Conservation (phyloP, 2,113 vertebrate genomes). For the Syrrhaptes paradoxus region DNA sequence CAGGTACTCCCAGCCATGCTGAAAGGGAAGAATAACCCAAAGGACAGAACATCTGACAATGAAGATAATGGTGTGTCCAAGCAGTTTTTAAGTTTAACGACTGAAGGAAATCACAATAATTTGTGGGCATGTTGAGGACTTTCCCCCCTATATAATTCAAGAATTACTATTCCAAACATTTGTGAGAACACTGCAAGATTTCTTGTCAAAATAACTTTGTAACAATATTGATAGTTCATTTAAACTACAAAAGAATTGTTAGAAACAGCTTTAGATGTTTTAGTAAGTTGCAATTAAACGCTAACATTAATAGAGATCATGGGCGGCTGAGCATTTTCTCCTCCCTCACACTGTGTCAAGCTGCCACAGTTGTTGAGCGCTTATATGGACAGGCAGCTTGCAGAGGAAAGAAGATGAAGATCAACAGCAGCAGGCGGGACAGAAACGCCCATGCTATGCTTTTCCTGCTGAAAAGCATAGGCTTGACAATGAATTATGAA, state of each 20-base stretch:
- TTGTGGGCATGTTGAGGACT: not conserved
- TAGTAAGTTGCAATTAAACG: not conserved
- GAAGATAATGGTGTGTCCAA: not conserved
- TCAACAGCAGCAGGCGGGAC: not conserved
- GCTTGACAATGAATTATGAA: not conserved
- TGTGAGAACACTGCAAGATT: not conserved
- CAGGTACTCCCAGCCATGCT: not conserved
- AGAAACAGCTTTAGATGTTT: not conserved
- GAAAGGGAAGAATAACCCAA: not conserved
- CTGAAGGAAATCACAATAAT: not conserved
- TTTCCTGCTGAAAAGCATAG: conserved; percentile 15
- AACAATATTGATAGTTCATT: not conserved
- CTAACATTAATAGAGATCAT: not conserved
- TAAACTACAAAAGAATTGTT: not conserved
- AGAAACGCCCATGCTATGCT: not conserved
- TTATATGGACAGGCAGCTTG: not conserved
- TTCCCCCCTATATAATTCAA: not conserved
- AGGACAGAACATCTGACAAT: not conserved
- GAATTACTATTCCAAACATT: not conserved
- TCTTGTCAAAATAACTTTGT: not conserved
- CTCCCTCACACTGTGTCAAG: not conserved
- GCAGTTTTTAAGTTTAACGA: not conserved
- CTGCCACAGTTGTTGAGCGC: not conserved
- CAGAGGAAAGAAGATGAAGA: conserved; percentile 5
- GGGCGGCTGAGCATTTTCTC: not conserved